A percentile compares a stretch with the other conserved stretches of the same genome.
Conservation (phyloP, 2,113 vertebrate species). For the Pantherophis guttatus region DNA sequence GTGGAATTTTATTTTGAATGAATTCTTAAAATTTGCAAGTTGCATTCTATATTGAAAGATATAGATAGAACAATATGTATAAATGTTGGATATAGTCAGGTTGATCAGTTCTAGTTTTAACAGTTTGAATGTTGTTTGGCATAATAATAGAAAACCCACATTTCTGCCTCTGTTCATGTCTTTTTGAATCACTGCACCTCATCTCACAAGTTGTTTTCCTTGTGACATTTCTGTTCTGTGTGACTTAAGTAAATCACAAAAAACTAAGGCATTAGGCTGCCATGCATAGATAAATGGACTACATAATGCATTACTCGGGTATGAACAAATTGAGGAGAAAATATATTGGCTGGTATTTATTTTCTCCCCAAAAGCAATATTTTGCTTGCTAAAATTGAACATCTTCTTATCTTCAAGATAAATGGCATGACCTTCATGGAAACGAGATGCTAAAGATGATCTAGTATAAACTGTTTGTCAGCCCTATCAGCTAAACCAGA, state of each 20-base stretch:
- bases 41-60: neutral
- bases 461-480: neutral
- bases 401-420: conserved; percentile 4
- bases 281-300: neutral
- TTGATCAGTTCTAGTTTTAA: neutral
- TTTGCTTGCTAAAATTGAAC: conserved; percentile 4
- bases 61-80: neutral
- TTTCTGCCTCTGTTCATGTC: conserved; percentile 30
- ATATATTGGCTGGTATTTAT: conserved; percentile 1
- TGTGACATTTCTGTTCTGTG: neutral
- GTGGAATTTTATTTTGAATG: neutral
- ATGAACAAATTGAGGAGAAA: neutral
- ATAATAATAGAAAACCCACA: neutral
- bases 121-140: neutral
- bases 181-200: conserved; percentile 2
- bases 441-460: conserved; percentile 8
- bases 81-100: neutral
- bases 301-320: neutral
- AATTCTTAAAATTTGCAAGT: neutral
- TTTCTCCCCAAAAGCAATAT: neutral
- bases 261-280: neutral
- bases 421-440: neutral
- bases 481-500: neutral
- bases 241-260: neutral
- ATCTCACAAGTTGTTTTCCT: neutral